Conservation (phyloP, 92 coral and sea anemone genomes). For the Phymanthus crucifer region DNA sequence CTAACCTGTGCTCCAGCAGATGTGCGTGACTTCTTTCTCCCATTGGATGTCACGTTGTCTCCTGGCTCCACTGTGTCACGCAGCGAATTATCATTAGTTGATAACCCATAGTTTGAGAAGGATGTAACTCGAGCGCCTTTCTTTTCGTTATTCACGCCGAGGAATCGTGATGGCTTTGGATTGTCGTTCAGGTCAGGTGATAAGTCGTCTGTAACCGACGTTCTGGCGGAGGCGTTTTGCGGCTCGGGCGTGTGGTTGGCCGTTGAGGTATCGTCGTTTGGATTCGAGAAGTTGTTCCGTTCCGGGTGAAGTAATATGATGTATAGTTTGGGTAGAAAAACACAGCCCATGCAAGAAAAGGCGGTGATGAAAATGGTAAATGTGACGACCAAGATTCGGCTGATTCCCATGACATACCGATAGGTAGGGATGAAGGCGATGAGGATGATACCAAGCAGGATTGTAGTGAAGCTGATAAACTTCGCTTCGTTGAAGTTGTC, state of each 20-base stretch:
- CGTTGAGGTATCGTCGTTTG: neutral
- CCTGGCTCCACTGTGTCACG: neutral
- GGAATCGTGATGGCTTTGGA: neutral
- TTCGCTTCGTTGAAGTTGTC: constrained; percentile 89
- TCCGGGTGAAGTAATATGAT: constrained; percentile 73
- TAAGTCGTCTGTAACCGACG: constrained; percentile 21
- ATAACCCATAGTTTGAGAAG: constrained; percentile 10
- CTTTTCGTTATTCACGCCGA: neutral
- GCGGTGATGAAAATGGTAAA: constrained; percentile 74
- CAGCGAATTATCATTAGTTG: constrained; percentile 2
- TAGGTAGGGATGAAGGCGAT: constrained; percentile 92
- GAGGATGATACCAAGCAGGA: constrained; percentile 81
- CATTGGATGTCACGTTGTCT: constrained; percentile 8
- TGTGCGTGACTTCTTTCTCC: constrained; percentile 19
- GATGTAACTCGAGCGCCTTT: constrained; percentile 2
- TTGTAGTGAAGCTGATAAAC: constrained; percentile 85
- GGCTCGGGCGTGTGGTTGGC: neutral
- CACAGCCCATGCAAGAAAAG: constrained; percentile 80
- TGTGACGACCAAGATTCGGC: constrained; percentile 76
- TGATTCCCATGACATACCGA: constrained; percentile 85
- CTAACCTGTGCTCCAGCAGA: constrained; percentile 11
- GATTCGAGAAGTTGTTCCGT: constrained; percentile 27
- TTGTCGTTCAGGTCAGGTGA: constrained; percentile 36
- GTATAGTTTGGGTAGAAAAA: constrained; percentile 82
- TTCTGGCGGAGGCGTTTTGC: constrained; percentile 8